Evolutionary conservation across 2,113 vertebrate species (phyloP), one percentile per base, ranked within the genome.

Genomic region (Trogon surrucura): DNA sequence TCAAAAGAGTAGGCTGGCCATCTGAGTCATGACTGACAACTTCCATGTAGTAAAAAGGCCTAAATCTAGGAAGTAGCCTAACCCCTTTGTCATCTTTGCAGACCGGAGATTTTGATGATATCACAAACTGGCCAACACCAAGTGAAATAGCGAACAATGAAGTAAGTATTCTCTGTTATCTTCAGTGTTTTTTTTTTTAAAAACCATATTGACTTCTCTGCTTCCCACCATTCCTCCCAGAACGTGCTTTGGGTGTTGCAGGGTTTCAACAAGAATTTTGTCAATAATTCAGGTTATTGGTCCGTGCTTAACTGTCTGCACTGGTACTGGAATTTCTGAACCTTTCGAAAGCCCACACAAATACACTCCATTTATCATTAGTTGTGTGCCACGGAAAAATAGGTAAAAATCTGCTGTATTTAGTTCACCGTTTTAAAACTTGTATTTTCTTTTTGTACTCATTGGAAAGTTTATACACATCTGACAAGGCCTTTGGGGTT

Each of bases 121-220:
- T 99, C 86, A 98, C 98, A 77, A 99, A 99, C 95, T 99, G 99
- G 99, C 99, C 99, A 36, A 99, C 99, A 51, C 99, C 99, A 45
- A 98, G 99, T 15, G 99, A 99, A 97, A 98, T 99, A 82, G 98
- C 98, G 87, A 99, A 96, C 95, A 98, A 98, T 97, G 99, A 98
- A 98, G 99, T 99, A 96, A 97, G 98, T 95, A 84, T 83, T 74
- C 21, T 54, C 36, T 77, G 16, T 45, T 53, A 66, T 27, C 54
- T 41, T 69, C 11, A 5, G 14, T 71, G 7, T 21, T 53, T 1
- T 26, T 41, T 12, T 32, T 57, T n/a, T 50, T 8, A 47, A 58
- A 53, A 73, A 11, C 3, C 14, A 23, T 16, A 0, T 18, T 65
- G 54, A 14, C 8, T 69, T 67, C 13, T 64, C 10, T 65, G 25